These are phyloP conservation scores for Anguilla marmorata DNA, from an alignment of 2,797 vertebrate species.

Conservation along the genomic window DNA sequence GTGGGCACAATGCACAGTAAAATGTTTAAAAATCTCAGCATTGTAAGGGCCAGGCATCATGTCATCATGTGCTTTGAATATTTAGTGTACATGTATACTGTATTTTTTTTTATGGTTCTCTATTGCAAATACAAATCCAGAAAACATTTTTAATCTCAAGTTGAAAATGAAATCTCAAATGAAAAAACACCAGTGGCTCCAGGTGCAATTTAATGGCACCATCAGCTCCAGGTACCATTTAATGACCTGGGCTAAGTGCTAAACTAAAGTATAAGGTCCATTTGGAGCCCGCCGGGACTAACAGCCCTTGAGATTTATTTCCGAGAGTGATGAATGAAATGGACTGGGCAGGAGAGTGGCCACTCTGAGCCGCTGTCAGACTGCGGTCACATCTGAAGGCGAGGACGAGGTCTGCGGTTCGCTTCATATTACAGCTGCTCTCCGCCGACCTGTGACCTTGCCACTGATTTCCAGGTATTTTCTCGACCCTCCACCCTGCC, in stretches of 20 bases:
- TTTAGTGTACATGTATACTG: not conserved
- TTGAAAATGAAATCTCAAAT: too few species aligned
- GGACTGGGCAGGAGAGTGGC: not conserved
- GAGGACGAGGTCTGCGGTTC: not conserved
- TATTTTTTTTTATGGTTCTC: not conserved
- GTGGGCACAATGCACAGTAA: not conserved
- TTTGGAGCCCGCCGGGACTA: not conserved
- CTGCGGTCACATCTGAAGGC: not conserved
- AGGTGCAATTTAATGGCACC: not conserved
- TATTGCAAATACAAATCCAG: not conserved
- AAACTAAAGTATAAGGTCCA: slow-evolving; percentile 3
- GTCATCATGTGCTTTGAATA: not conserved
- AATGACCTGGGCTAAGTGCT: not conserved
- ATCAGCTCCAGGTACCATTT: not conserved
- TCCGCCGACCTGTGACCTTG: not conserved
- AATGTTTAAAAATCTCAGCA: not conserved
- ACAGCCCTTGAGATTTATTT: slow-evolving; percentile 12
- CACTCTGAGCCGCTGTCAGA: not conserved
- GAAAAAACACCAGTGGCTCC: not conserved
- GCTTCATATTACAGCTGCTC: not conserved
- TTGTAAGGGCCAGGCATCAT: not conserved
- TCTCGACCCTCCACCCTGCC: not conserved
- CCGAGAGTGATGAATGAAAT: not conserved
- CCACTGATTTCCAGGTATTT: not conserved
- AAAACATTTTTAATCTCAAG: not conserved